Conservation (phyloP, 2,113 vertebrate species). For the Colinus virginianus region DNA sequence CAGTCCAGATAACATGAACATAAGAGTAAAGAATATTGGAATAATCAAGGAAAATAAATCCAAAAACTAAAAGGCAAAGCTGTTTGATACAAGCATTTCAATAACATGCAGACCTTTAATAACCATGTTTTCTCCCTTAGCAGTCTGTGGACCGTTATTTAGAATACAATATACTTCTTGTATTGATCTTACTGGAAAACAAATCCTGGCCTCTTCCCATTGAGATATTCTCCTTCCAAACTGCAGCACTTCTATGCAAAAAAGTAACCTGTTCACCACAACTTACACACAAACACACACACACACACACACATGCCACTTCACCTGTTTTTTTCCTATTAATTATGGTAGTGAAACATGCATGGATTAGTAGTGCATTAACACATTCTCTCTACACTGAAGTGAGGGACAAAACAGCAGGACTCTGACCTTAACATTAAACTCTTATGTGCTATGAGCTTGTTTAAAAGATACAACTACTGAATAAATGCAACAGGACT, state of each 20-base stretch:
- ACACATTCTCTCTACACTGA: neutral
- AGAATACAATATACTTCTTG: slow-evolving; percentile 32
- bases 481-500: neutral
- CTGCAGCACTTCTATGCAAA: neutral
- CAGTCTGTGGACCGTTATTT: slow-evolving; percentile 7
- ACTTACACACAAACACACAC: neutral
- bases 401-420: neutral
- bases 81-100: neutral
- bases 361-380: neutral
- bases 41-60: slow-evolving; percentile 6
- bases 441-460: neutral
- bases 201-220: slow-evolving; percentile 56
- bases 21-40: neutral
- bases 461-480: neutral
- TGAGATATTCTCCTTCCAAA: slow-evolving; percentile 64
- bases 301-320: neutral
- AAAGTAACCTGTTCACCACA: neutral
- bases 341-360: neutral
- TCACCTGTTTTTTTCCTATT: neutral
- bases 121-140: neutral
- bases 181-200: slow-evolving; percentile 43
- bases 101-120: neutral
- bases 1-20: neutral
- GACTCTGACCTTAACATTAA: neutral
- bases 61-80: neutral